Percentiles rank a stretch among this genome's conserved stretches.
Evolutionary conservation across 2,888 invertebrate species (phyloP).

Genomic region (Agelastica alni): DNA sequence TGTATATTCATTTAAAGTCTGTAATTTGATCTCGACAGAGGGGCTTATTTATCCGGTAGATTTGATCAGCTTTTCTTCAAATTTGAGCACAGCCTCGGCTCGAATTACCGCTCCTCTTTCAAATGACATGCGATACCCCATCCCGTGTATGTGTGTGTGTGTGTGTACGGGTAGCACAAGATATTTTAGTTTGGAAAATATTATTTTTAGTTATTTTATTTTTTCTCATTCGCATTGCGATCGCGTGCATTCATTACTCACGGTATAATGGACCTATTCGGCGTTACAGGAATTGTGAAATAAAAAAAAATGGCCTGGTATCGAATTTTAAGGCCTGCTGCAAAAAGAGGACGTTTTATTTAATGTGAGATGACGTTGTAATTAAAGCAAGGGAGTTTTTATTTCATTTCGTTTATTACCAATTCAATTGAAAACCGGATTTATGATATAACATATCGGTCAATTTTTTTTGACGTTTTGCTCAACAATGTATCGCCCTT

Average conservation of each 20-base stretch:
- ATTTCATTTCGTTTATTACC: slow-evolving; percentile 6
- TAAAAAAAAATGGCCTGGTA: slow-evolving; percentile 4
- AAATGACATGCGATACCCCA: slow-evolving; percentile 43
- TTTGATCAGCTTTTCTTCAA: slow-evolving; percentile 57
- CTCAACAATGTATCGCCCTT: no score
- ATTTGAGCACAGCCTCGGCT: slow-evolving; percentile 49
- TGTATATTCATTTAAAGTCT: slow-evolving; percentile 43
- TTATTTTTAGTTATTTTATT: slow-evolving; percentile 17
- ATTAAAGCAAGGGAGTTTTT: neutral
- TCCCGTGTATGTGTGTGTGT: no score
- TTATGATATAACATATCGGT: no score
- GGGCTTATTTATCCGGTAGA: slow-evolving; percentile 54
- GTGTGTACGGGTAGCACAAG: slow-evolving; percentile 25
- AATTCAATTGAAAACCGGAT: no score
- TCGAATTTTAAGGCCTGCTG: slow-evolving; percentile 4
- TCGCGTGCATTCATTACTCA: slow-evolving; percentile 26
- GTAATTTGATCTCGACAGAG: slow-evolving; percentile 45
- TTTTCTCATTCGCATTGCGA: neutral
- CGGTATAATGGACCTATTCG: slow-evolving; percentile 19
- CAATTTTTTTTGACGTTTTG: no score
- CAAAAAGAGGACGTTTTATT: neutral
- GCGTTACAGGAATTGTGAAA: slow-evolving; percentile 1
- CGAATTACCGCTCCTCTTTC: slow-evolving; percentile 43
- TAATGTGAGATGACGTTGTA: slow-evolving; percentile 7
- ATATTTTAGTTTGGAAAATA: slow-evolving; percentile 26